A percentile compares a stretch with the other conserved stretches of the same genome.
Conservation (phyloP, 2,797 vertebrate genomes). For the Sphenodon punctatus region DNA sequence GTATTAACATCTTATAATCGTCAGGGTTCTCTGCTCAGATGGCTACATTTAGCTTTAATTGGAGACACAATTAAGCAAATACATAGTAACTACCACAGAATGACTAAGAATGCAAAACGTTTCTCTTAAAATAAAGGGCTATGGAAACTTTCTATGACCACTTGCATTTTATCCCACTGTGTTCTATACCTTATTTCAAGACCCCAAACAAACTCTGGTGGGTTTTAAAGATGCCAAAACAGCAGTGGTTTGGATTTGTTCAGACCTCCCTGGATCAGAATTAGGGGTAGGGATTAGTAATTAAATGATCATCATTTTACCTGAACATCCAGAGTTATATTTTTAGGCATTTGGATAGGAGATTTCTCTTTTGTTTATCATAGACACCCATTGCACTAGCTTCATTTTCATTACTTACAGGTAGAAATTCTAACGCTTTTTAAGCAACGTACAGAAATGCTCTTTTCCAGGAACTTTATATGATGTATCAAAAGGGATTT, state of each 20-base stretch:
- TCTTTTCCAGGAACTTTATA: fast-evolving
- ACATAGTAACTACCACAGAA: not conserved
- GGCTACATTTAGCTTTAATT: conserved; percentile 29
- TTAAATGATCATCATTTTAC: too few relatives aligned
- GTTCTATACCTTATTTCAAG: not conserved
- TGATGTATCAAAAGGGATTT: not conserved
- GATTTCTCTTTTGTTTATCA: not conserved
- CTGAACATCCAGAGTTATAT: not conserved
- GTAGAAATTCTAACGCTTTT: not conserved
- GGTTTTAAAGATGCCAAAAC: not conserved
- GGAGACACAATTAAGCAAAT: not conserved
- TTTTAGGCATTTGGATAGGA: not conserved
- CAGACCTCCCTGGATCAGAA: fast-evolving
- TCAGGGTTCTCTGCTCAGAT: not conserved
- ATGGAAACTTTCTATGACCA: not conserved
- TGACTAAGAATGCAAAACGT: not conserved
- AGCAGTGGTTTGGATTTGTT: not conserved
- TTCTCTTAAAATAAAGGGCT: conserved; percentile 7
- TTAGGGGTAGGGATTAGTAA: too few relatives aligned
- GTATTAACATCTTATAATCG: conserved; percentile 1
- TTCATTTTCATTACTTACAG: not conserved
- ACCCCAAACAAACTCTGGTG: not conserved
- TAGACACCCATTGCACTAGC: not conserved
- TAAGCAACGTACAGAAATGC: not conserved
- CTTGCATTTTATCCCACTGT: not conserved